Conservation (phyloP, 2,797 vertebrate species). For the Eptatretus atami region DNA sequence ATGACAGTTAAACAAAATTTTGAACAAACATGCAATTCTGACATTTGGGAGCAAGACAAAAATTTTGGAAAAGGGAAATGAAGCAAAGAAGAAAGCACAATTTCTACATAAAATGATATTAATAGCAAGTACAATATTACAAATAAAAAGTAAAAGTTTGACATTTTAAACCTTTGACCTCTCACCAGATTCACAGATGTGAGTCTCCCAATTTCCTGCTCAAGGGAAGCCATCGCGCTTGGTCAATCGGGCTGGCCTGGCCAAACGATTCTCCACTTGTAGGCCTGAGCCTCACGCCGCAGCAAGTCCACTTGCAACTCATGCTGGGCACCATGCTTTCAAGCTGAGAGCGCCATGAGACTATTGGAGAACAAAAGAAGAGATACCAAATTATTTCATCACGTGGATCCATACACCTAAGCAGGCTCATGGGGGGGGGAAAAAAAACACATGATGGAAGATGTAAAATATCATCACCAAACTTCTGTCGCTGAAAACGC, state of each 20-base stretch:
- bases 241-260: slow-evolving; percentile 70
- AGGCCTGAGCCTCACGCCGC: slow-evolving; percentile 62
- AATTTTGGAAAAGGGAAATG: neutral
- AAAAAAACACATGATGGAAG: neutral
- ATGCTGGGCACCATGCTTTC: slow-evolving; percentile 48
- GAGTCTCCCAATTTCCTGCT: slow-evolving; percentile 83
- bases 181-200: slow-evolving; percentile 89
- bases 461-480: neutral
- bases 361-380: slow-evolving; percentile 14
- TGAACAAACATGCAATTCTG: no score
- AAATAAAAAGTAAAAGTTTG: neutral
- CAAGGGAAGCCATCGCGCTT: slow-evolving; percentile 80
- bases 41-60: neutral
- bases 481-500: no score
- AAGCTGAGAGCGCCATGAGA: slow-evolving; percentile 61
- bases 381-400: neutral
- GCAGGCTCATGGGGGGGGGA: no score
- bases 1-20: no score
- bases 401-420: no score
- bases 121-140: neutral
- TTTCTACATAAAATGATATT: neutral
- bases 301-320: slow-evolving; percentile 46
- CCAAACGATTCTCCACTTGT: slow-evolving; percentile 83
- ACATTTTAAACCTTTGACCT: neutral
- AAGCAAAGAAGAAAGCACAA: neutral